A percentile compares a stretch with the other conserved stretches of the same genome.
phyloP scores from a whole-genome alignment of 2,113 vertebrate species.

The Colossoma macropomum region DNA sequence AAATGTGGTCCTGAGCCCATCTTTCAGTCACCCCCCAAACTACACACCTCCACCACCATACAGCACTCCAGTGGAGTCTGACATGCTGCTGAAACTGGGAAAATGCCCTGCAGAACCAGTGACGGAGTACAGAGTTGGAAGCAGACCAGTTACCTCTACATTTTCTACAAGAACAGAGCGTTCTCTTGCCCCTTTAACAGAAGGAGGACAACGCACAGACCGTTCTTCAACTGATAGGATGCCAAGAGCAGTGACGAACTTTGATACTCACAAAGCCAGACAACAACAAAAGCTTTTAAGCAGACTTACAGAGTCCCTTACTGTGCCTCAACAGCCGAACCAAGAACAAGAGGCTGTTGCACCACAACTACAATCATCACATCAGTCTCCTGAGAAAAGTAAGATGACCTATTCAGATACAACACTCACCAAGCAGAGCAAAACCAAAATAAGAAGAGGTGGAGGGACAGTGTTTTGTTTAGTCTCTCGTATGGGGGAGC shows the following conservation, averaged over 20 bases:
- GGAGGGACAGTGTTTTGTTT: slow-evolving; percentile 77
- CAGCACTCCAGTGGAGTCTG: slow-evolving; percentile 69
- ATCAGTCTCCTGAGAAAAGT: slow-evolving; percentile 32
- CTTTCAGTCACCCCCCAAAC: slow-evolving; percentile 80
- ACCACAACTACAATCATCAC: slow-evolving; percentile 31
- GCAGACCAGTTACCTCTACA: slow-evolving; percentile 26
- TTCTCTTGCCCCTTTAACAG: neutral
- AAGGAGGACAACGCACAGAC: neutral
- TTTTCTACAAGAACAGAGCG: neutral
- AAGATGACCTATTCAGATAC: slow-evolving; percentile 47
- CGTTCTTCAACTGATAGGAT: neutral
- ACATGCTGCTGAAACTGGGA: slow-evolving; percentile 14
- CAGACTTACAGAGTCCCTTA: slow-evolving; percentile 54
- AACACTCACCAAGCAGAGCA: slow-evolving; percentile 65
- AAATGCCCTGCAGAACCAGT: neutral
- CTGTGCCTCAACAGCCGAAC: slow-evolving; percentile 19
- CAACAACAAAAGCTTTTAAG: neutral
- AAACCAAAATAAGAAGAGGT: slow-evolving; percentile 65
- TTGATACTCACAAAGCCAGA: neutral
- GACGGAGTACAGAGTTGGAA: slow-evolving; percentile 54
- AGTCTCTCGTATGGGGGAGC: slow-evolving; percentile 70
- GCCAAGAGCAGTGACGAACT: neutral
- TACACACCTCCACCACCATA: slow-evolving; percentile 88
- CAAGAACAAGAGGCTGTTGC: neutral
- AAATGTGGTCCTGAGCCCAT: slow-evolving; percentile 55